phyloP scores from a whole-genome alignment of 1,140 invertebrate species.

The Apis cerana region DNA sequence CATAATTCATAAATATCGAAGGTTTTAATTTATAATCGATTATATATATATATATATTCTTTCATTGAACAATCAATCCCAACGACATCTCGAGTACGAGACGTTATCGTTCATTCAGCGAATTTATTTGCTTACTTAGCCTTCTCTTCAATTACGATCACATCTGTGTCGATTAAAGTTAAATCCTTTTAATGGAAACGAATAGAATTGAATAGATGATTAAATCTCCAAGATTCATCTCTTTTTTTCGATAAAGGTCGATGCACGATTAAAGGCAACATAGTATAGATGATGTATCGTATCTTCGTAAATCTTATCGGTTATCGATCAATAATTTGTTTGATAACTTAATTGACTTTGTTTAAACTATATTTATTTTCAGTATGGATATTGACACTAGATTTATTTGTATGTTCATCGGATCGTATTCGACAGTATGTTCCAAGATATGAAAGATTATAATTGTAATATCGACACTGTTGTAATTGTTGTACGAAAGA shows the following conservation, averaged over 20 bases:
- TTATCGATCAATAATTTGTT: not conserved
- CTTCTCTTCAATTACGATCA: conserved; percentile 34
- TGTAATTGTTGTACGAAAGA: too few species aligned
- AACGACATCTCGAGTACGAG: not conserved
- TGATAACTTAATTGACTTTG: too few species aligned
- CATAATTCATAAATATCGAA: too few species aligned
- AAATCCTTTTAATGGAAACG: not conserved
- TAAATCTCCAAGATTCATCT: not conserved
- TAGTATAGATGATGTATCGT: not conserved
- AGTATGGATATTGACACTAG: too few species aligned
- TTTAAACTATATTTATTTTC: too few species aligned
- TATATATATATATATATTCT: not conserved
- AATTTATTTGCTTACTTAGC: conserved; percentile 29
- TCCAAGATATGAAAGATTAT: too few species aligned
- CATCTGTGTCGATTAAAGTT: conserved; percentile 1
- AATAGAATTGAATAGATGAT: not conserved
- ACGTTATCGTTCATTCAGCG: conserved; percentile 22
- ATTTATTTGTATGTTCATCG: too few species aligned
- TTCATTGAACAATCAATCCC: not conserved
- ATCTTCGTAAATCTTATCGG: too few species aligned
- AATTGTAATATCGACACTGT: too few species aligned
- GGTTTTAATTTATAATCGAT: not conserved
- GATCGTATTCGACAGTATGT: too few species aligned
- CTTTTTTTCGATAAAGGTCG: not conserved
- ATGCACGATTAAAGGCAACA: not conserved